phyloP scores from a whole-genome alignment of 2,113 vertebrate genomes.

The Petroica traversi region DNA sequence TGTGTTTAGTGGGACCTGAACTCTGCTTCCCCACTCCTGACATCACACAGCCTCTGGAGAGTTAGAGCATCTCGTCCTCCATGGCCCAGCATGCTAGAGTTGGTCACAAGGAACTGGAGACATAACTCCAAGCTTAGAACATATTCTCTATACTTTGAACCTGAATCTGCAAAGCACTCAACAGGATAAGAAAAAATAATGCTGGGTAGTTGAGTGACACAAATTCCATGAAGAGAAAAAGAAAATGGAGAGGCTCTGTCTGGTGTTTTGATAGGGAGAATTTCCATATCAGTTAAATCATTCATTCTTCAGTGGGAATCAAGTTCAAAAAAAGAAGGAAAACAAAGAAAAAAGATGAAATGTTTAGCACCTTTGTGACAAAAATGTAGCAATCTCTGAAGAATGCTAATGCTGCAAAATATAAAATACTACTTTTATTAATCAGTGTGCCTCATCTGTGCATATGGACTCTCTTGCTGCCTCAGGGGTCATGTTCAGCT shows the following conservation, averaged over 20 bases:
- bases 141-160: rapidly evolving
- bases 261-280: background rate
- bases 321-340: background rate
- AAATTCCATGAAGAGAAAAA: background rate
- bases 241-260: background rate
- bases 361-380: background rate
- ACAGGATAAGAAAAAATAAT: background rate
- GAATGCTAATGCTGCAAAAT: background rate
- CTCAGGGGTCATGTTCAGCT: background rate
- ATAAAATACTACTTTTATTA: background rate
- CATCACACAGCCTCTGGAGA: background rate
- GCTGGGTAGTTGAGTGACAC: background rate
- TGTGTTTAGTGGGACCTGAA: background rate
- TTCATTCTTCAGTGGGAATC: background rate
- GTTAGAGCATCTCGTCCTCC: background rate
- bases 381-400: background rate
- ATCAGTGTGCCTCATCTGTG: background rate
- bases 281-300: background rate
- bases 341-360: background rate
- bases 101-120: background rate
- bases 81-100: background rate
- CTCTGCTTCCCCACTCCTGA: background rate
- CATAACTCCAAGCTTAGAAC: background rate
- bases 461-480: background rate
- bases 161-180: background rate